A percentile compares a stretch with the other conserved stretches of the same genome.
phyloP scores from a whole-genome alignment of 2,888 invertebrate species.

The Patella depressa region DNA sequence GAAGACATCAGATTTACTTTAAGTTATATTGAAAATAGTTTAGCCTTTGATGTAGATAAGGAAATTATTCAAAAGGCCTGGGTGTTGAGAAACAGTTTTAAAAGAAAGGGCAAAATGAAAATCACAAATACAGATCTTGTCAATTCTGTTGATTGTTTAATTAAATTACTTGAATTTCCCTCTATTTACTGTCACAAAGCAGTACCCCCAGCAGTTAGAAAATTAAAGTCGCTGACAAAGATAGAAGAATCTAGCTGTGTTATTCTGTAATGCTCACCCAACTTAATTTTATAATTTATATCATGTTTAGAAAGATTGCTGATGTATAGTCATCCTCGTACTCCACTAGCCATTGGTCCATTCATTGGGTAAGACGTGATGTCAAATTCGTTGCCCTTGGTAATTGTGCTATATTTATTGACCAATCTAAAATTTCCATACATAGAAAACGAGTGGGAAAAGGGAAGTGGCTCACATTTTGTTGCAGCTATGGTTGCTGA shows the following conservation, averaged over 20 bases:
- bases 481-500: no score
- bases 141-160: slow-evolving; percentile 25
- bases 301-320: no score
- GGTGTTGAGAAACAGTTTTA: slow-evolving; percentile 33
- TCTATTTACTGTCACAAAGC: slow-evolving; percentile 27
- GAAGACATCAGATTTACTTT: slow-evolving; percentile 40
- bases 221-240: slow-evolving; percentile 18
- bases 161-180: slow-evolving; percentile 25
- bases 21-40: slow-evolving; percentile 40
- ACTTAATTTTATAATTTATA: no score
- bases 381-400: no score
- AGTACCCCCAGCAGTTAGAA: slow-evolving; percentile 25
- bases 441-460: no score
- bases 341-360: no score
- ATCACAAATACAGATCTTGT: slow-evolving; percentile 27
- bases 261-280: slow-evolving; percentile 16
- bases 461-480: no score
- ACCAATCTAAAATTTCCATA: no score
- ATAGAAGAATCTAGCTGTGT: slow-evolving; percentile 26
- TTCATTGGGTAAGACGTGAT: no score
- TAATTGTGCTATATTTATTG: no score
- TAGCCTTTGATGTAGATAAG: slow-evolving; percentile 23
- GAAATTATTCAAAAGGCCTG: slow-evolving; percentile 34
- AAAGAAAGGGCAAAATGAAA: slow-evolving; percentile 32
- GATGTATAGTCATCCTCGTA: no score